A percentile compares a stretch with the other conserved stretches of the same genome.
phyloP scores from a whole-genome alignment of 2,113 vertebrate species.

The Malurus elegans region DNA sequence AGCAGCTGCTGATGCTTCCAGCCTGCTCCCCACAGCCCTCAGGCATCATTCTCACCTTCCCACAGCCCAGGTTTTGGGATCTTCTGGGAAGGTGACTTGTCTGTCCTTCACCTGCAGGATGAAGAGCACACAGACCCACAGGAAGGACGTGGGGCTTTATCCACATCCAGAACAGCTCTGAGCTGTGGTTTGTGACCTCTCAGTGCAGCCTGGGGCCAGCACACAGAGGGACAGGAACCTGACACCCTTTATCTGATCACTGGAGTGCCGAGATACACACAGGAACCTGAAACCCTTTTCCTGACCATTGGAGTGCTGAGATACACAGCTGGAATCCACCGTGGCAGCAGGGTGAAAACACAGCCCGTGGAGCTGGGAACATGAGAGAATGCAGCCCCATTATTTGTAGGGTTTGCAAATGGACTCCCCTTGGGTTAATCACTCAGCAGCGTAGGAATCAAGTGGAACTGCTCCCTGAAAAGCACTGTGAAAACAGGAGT shows the following conservation, averaged over 20 bases:
- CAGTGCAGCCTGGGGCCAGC: not conserved
- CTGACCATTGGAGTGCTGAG: not conserved
- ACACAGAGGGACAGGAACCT: no score
- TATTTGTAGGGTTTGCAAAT: not conserved
- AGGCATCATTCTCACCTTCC: not conserved
- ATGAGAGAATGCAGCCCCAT: not conserved
- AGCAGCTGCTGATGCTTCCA: not conserved
- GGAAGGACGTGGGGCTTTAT: rapidly evolving
- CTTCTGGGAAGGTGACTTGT: not conserved
- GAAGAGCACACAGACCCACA: not conserved
- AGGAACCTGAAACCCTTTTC: not conserved
- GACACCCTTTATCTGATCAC: not conserved
- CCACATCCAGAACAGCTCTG: not conserved
- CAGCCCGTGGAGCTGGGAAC: not conserved
- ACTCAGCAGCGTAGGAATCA: not conserved
- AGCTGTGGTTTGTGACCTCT: no score
- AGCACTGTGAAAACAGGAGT: not conserved
- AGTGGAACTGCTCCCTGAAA: not conserved
- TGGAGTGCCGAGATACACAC: not conserved
- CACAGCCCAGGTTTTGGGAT: not conserved
- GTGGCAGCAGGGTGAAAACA: not conserved
- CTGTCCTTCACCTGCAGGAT: not conserved
- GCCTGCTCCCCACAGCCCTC: rapidly evolving
- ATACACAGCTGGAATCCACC: not conserved
- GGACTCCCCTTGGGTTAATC: not conserved